Conservation (phyloP, 2,797 vertebrate genomes). For the Champsocephalus esox region DNA sequence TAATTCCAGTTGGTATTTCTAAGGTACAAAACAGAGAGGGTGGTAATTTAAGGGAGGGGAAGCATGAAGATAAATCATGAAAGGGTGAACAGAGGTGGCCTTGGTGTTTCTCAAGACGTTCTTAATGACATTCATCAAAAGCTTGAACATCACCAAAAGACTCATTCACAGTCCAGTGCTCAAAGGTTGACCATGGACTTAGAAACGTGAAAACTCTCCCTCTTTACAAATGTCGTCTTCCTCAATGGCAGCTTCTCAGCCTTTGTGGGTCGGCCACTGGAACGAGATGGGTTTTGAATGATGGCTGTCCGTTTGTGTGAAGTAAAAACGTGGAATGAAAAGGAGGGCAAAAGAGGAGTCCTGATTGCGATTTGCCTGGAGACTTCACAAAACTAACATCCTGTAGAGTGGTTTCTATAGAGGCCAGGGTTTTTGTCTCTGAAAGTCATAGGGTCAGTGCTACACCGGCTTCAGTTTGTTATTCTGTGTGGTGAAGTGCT, state of each 20-base stretch:
- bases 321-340: constrained; percentile 61
- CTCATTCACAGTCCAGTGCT: constrained; percentile 73
- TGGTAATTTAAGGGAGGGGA: constrained; percentile 18
- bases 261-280: constrained; percentile 75
- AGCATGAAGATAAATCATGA: constrained; percentile 39
- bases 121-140: constrained; percentile 71
- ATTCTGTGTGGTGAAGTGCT: constrained; percentile 63
- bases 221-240: constrained; percentile 32
- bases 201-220: constrained; percentile 54
- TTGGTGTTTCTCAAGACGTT: constrained; percentile 52
- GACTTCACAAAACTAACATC: constrained; percentile 76
- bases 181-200: constrained; percentile 68
- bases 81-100: constrained; percentile 59
- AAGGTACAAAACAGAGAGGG: constrained; percentile 11
- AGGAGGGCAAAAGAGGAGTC: constrained; percentile 57
- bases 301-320: constrained; percentile 64
- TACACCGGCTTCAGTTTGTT: constrained; percentile 59
- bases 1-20: constrained; percentile 34
- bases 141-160: constrained; percentile 60
- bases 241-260: constrained; percentile 61
- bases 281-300: constrained; percentile 74
- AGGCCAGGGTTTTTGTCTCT: constrained; percentile 71
- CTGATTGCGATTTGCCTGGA: constrained; percentile 72
- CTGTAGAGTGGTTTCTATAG: constrained; percentile 69
- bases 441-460: constrained; percentile 73